phyloP scores from a whole-genome alignment of 1,140 invertebrate species.

The Thaumatotibia leucotreta region DNA sequence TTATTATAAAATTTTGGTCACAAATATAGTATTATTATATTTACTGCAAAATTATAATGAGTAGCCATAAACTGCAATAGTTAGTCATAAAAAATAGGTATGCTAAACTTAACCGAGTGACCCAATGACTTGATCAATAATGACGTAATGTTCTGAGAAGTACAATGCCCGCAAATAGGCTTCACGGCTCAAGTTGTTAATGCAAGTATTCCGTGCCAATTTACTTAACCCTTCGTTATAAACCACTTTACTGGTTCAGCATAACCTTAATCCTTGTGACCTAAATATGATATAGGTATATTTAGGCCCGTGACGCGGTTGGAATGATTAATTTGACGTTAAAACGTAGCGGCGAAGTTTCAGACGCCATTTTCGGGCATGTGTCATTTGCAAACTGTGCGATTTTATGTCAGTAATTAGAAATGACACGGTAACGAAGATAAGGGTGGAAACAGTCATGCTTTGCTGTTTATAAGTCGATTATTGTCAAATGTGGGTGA shows the following conservation, averaged over 20 bases:
- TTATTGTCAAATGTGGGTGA: too few species aligned
- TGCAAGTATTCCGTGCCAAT: conserved; percentile 67
- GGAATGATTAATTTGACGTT: background rate
- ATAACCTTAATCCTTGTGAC: conserved; percentile 53
- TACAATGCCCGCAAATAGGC: conserved; percentile 20
- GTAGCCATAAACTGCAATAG: background rate
- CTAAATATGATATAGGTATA: conserved; percentile 28
- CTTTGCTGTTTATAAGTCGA: background rate
- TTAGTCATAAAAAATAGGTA: background rate
- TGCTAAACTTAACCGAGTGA: background rate
- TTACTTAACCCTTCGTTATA: conserved; percentile 28
- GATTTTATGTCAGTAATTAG: too few species aligned
- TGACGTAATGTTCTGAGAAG: background rate
- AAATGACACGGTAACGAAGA: background rate
- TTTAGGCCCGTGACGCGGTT: background rate
- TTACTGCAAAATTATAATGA: background rate
- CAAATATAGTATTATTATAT: too few species aligned
- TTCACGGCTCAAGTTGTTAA: conserved; percentile 53
- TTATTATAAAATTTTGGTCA: too few species aligned
- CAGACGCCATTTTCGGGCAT: background rate
- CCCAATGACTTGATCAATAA: conserved; percentile 3
- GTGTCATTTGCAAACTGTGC: background rate
- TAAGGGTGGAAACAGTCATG: background rate
- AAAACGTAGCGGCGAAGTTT: background rate
- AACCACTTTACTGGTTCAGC: conserved; percentile 31